Percentiles rank a stretch among this genome's conserved stretches.
phyloP scores from a whole-genome alignment of 2,113 vertebrate genomes.

The Collichthys lucidus region DNA sequence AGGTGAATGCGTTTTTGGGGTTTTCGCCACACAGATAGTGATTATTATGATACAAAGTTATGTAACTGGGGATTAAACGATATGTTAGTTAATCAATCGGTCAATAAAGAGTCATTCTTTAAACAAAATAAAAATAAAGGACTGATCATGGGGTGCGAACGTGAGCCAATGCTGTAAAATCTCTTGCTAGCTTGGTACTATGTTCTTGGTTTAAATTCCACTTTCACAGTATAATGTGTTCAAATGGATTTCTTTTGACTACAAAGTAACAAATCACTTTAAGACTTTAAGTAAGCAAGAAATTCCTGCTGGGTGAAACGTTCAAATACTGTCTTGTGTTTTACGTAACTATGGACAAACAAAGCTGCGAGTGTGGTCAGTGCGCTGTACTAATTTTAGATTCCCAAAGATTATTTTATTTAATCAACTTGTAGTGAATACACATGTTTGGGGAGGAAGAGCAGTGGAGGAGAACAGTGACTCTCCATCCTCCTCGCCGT shows the following conservation, averaged over 20 bases:
- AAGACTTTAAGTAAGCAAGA: no score
- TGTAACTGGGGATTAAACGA: not conserved
- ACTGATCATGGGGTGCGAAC: no score
- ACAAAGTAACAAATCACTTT: no score
- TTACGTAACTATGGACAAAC: not conserved
- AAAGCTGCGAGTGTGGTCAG: not conserved
- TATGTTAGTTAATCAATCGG: not conserved
- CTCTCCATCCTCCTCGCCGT: constrained; percentile 20
- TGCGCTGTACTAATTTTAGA: constrained; percentile 6
- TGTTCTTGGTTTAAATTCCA: not conserved
- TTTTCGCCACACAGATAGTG: not conserved
- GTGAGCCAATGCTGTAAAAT: not conserved
- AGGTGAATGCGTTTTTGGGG: not conserved
- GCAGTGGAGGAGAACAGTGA: constrained; percentile 43
- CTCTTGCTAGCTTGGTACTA: not conserved
- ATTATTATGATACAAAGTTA: not conserved
- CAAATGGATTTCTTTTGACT: not conserved
- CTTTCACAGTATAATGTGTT: not conserved
- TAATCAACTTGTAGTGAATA: constrained; percentile 17
- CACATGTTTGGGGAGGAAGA: constrained; percentile 26
- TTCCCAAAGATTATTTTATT: constrained; percentile 21
- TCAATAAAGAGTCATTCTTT: not conserved
- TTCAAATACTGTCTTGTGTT: not conserved
- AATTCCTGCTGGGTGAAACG: not conserved
- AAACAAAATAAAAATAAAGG: not conserved